phyloP scores from a whole-genome alignment of 1,140 invertebrate species.

The Aphidius ervi region DNA sequence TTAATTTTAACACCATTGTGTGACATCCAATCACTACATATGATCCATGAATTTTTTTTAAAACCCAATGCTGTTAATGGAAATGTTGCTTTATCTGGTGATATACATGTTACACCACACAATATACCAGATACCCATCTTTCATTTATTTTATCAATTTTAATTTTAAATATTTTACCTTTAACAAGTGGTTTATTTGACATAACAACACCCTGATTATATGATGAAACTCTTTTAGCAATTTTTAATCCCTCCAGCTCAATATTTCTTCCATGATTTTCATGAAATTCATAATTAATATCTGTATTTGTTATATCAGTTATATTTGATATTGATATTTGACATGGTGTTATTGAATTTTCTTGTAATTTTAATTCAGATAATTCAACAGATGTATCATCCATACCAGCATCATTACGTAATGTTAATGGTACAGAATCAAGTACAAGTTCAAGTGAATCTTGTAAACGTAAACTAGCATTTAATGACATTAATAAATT shows the following conservation, averaged over 20 bases:
- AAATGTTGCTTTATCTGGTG: conserved; percentile 64
- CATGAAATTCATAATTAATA: conserved; percentile 59
- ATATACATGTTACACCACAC: conserved; percentile 67
- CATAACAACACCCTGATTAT: conserved; percentile 73
- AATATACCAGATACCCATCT: conserved; percentile 77
- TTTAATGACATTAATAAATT: conserved; percentile 54
- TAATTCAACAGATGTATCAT: conserved; percentile 47
- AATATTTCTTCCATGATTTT: conserved; percentile 72
- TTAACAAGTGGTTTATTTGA: conserved; percentile 58
- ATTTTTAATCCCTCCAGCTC: conserved; percentile 59
- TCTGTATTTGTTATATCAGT: conserved; percentile 32
- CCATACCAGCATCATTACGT: conserved; percentile 46
- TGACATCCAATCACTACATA: conserved; percentile 73
- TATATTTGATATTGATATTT: conserved; percentile 21
- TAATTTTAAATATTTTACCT: conserved; percentile 65
- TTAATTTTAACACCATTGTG: conserved; percentile 75
- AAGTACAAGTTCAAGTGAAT: conserved; percentile 60
- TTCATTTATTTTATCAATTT: conserved; percentile 68
- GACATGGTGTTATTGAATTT: conserved; percentile 42
- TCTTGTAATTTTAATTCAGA: conserved; percentile 48
- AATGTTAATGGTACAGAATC: conserved; percentile 55
- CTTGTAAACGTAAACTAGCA: conserved; percentile 59
- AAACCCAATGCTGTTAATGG: conserved; percentile 70
- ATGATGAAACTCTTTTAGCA: conserved; percentile 66
- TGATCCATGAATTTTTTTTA: conserved; percentile 71